These are phyloP conservation scores for Danio jaintianensis DNA, from an alignment of 2,797 vertebrate species.

Conservation along the genomic window DNA sequence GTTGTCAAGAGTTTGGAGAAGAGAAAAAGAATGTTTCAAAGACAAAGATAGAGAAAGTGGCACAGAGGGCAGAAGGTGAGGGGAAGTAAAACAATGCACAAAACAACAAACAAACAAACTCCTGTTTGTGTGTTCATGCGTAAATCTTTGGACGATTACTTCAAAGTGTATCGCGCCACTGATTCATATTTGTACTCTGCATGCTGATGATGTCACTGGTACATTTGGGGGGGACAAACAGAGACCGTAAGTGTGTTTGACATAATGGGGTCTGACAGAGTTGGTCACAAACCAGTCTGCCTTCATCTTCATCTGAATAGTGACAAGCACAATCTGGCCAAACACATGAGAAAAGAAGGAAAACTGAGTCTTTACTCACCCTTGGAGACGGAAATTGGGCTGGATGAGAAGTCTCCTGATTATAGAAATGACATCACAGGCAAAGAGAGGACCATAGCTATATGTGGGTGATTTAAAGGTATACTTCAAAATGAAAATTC, in stretches of 20 bases:
- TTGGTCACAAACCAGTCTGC: slow-evolving; percentile 41
- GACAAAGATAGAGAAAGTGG: neutral
- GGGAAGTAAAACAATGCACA: slow-evolving; percentile 1
- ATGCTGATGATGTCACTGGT: slow-evolving; percentile 54
- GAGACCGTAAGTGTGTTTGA: slow-evolving; percentile 44
- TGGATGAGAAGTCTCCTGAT: too few species aligned
- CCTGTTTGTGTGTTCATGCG: slow-evolving; percentile 56
- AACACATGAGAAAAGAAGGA: neutral
- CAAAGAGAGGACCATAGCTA: neutral
- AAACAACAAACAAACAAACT: slow-evolving; percentile 43
- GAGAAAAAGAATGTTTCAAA: neutral
- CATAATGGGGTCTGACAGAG: slow-evolving; percentile 53
- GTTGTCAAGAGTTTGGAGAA: neutral
- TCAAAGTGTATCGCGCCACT: slow-evolving; percentile 47
- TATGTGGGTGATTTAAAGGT: too few species aligned
- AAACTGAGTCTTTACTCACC: neutral
- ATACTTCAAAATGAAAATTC: too few species aligned
- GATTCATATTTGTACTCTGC: slow-evolving; percentile 52
- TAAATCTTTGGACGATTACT: slow-evolving; percentile 45
- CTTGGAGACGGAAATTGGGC: neutral
- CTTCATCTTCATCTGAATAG: slow-evolving; percentile 25
- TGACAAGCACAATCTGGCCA: slow-evolving; percentile 29
- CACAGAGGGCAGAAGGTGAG: neutral
- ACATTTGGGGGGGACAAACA: slow-evolving; percentile 50
- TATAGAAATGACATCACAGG: neutral